These are phyloP conservation scores for Oncopeltus fasciatus DNA, from an alignment of 1,140 invertebrate genomes.

Conservation along the genomic window DNA sequence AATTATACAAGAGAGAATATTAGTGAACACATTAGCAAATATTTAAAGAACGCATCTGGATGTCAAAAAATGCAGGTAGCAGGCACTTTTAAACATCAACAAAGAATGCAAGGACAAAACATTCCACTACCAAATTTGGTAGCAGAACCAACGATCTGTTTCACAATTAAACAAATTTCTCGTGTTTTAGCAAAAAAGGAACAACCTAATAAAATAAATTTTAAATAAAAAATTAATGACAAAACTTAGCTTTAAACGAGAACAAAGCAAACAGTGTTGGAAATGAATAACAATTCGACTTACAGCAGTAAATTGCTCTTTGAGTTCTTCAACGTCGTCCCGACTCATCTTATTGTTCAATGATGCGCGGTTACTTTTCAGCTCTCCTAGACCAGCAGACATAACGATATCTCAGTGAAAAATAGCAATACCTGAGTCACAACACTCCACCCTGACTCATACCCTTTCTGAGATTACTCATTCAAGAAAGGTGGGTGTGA, in stretches of 20 bases:
- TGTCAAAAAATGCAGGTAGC: not conserved
- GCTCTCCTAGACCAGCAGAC: slow-evolving; percentile 9
- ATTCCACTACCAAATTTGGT: not conserved
- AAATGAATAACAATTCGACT: slow-evolving; percentile 16
- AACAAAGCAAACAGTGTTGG: not conserved
- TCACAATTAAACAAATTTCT: not conserved
- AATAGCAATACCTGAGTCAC: too few species aligned
- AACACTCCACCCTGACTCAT: too few species aligned
- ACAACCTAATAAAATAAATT: not conserved
- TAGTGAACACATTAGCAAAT: not conserved
- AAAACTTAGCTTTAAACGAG: not conserved
- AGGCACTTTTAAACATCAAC: not conserved
- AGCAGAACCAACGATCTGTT: not conserved
- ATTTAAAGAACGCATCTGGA: not conserved
- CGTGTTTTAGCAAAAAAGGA: not conserved
- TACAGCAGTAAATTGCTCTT: slow-evolving; percentile 29
- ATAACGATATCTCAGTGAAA: too few species aligned
- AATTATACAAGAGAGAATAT: not conserved
- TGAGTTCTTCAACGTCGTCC: slow-evolving; percentile 30
- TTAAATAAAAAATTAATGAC: not conserved
- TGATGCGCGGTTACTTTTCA: not conserved
- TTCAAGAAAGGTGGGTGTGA: too few species aligned
- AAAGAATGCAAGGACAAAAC: not conserved
- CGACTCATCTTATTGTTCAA: slow-evolving; percentile 10
- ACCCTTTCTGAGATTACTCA: too few species aligned